Evolutionary conservation across 2,113 vertebrate species (phyloP), one percentile per base, ranked within the genome.

Genomic region (Albula goreensis): DNA sequence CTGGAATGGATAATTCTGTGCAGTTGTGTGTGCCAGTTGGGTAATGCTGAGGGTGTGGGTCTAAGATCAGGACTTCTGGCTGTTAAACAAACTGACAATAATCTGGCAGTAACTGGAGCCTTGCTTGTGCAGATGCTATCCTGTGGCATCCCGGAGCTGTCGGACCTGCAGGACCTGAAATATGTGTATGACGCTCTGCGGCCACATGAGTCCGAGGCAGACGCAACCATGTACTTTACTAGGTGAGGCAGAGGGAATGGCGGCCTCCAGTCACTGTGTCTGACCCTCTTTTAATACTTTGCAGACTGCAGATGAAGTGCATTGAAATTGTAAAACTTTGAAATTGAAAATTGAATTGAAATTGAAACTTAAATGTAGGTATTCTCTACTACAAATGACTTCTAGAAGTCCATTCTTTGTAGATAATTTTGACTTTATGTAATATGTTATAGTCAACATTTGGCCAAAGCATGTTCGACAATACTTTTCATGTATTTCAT

Each of bases 171-270:
- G 50, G 98, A 99, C 88, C 95, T 99, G 88, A 99, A 97, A 89
- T 99, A 99, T 0, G 97, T 99, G 81, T 98, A 98, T 0, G 98
- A 99, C 1, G 97, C 98, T 0, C 93, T 99, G 92, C 96, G 97
- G 83, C 98, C 98, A 0, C 97, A 99, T 70, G 98, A 99, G 93
- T 97, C 98, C 0, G 98, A 99, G 10, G 95, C 97, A 0, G 97
- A 99, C 5, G 98, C 98, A 88, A 99, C 98, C 77, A 99, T 97
- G 91, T 98, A 97, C 94, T 99, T 99, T 92, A 99, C 98, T 88
- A 97, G 98, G 98, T 98, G 89, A 88, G n/a, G 52, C 56, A 66
- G 52, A 6, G 31, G 31, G 57, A 2, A 22, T 10, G 83, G 11
- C 31, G 82, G 57, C 22, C 60, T n/a, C 56, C 52, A 56, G 22